phyloP scores from a whole-genome alignment of 1,140 invertebrate species.

The Cylas formicarius region DNA sequence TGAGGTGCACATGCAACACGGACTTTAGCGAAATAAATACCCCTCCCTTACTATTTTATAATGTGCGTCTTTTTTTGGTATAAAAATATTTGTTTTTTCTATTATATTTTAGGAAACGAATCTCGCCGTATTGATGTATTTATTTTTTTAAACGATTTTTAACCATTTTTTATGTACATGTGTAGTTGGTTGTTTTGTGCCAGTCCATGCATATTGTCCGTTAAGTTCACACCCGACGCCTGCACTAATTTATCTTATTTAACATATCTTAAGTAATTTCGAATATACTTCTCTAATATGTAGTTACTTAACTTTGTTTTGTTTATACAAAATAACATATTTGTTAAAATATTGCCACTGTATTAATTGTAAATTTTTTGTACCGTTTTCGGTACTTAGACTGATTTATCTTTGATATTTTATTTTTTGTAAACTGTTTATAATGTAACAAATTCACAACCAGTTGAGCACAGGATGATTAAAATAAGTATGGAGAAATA shows the following conservation, averaged over 20 bases:
- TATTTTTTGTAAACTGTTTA: slow-evolving; percentile 30
- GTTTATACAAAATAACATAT: not conserved
- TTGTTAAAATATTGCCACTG: not conserved
- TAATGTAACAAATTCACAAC: slow-evolving; percentile 27
- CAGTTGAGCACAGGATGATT: slow-evolving; percentile 35
- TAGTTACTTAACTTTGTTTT: slow-evolving; percentile 2
- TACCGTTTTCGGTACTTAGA: slow-evolving; percentile 12
- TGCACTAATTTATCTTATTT: not conserved
- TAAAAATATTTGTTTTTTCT: slow-evolving; percentile 7
- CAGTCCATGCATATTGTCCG: too few species aligned
- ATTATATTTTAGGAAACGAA: slow-evolving; percentile 14
- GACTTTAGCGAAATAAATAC: slow-evolving; percentile 14
- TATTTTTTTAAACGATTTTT: too few species aligned
- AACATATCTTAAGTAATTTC: not conserved
- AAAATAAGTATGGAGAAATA: slow-evolving; percentile 26
- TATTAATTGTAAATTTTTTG: slow-evolving; percentile 2
- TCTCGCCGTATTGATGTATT: not conserved
- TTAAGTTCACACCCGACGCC: too few species aligned
- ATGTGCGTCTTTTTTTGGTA: slow-evolving; percentile 9
- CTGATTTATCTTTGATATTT: slow-evolving; percentile 22
- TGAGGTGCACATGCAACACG: slow-evolving; percentile 15
- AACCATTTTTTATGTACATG: too few species aligned
- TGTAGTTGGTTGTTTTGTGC: too few species aligned
- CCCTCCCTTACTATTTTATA: slow-evolving; percentile 19
- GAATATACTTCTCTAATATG: not conserved